Percentiles rank a stretch among this genome's conserved stretches.
Evolutionary conservation across 1,140 invertebrate species (phyloP).

Genomic region (Ceratina calcarata): DNA sequence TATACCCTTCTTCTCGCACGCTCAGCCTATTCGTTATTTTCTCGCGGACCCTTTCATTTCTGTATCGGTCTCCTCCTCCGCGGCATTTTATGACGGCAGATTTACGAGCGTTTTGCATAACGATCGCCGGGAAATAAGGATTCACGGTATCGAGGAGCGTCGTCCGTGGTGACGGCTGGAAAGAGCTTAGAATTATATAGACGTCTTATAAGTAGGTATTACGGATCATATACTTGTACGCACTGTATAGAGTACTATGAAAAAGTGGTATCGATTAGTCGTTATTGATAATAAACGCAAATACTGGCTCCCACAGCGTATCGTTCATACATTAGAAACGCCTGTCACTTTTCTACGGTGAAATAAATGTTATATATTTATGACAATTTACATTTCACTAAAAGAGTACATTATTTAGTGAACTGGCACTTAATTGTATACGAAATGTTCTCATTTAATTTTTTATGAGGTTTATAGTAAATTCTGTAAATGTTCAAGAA

Average conservation of each 20-base stretch:
- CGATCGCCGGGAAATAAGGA: conserved; percentile 18
- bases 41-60: background rate
- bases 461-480: too few relatives aligned
- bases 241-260: background rate
- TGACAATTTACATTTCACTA: too few relatives aligned
- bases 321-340: too few relatives aligned
- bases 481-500: too few relatives aligned
- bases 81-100: background rate
- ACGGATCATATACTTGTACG: background rate
- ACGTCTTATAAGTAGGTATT: background rate
- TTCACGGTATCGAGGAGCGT: conserved; percentile 12
- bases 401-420: too few relatives aligned
- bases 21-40: conserved; percentile 11
- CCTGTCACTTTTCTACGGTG: too few relatives aligned
- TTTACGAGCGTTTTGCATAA: background rate
- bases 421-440: too few relatives aligned
- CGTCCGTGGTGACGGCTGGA: background rate
- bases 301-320: too few relatives aligned
- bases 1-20: background rate
- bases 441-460: too few relatives aligned
- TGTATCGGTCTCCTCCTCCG: background rate
- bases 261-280: conserved; percentile 32
- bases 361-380: too few relatives aligned
- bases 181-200: background rate
- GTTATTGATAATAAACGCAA: conserved; percentile 14